Conservation (phyloP, 2,113 vertebrate genomes). For the Oxyura jamaicensis region DNA sequence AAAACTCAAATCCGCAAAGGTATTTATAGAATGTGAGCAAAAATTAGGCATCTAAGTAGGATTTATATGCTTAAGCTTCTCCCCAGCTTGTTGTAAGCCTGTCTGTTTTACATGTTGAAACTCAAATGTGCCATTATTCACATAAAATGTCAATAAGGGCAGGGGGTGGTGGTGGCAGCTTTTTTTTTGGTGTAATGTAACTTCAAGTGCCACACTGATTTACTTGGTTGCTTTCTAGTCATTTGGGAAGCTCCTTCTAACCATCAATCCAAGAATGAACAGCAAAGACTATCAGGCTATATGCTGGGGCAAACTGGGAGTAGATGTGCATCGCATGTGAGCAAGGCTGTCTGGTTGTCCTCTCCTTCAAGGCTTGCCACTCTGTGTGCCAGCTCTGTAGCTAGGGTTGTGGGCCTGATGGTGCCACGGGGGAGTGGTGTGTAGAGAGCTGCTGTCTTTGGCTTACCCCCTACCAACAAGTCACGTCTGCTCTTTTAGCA, state of each 20-base stretch:
- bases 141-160: too few species aligned
- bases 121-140: neutral
- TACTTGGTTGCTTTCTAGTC: neutral
- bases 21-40: neutral
- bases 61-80: neutral
- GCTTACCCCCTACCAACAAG: neutral
- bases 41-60: neutral
- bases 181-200: neutral
- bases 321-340: neutral
- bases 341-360: accelerated
- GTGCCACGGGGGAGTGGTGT: neutral
- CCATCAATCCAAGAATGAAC: accelerated
- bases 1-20: neutral
- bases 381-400: neutral
- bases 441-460: neutral
- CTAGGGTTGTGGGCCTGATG: neutral
- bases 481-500: neutral
- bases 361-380: neutral
- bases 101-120: neutral
- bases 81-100: neutral
- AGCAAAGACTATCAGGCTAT: neutral
- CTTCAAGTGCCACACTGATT: accelerated
- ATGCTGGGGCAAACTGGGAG: neutral
- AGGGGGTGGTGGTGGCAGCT: neutral
- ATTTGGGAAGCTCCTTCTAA: neutral